Evolutionary conservation across 2,797 vertebrate species (phyloP), one percentile per base, ranked within the genome.

Genomic region (Tolypeutes matacus): DNA sequence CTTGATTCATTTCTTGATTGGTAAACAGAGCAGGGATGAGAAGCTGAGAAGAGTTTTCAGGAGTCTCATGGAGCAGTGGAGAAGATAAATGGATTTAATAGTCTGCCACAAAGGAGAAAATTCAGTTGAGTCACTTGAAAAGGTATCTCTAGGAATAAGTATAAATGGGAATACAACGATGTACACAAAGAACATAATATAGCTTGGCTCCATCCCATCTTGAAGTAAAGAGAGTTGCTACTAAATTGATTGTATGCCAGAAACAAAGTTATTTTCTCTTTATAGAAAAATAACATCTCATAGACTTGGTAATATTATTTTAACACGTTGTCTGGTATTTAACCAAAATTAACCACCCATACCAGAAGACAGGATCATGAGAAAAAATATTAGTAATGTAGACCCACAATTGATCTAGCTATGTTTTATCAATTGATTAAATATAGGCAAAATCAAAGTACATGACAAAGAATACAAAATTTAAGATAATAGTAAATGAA

Each of bases 141-240:
- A 49, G 7, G 21, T 36, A 8, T 20, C 27, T 34, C 60, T 31
- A 20, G 36, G 13, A 60, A 18, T 67, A 42, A 83, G 21, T 13
- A 60, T 46, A 11, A 34, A 23, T 17, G 7, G 0, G 29, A 77
- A 29, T 3, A 10, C 9, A 53, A 12, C 0, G 1, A 3, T 14
- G 3, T 27, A 64, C 34, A 53, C 18, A 27, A 9, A 31, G 34
- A 81, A 14, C 1, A 31, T n/a, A 94, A 21, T 42, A 7, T 25
- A 51, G 2, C 17, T 51, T 34, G 6, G 12, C 51, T 60, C 10
- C 42, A 60, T 29, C 15, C 29, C 85, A 7, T 60, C 15, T 8
- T 39, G 25, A 6, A 65, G 13, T 12, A 31, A 75, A 72, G 7
- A 11, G 21, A 65, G 60, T 81, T 36, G 9, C 9, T 58, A 15